These are phyloP conservation scores for Podilymbus podiceps DNA, from an alignment of 2,113 vertebrate genomes.

Conservation along the genomic window DNA sequence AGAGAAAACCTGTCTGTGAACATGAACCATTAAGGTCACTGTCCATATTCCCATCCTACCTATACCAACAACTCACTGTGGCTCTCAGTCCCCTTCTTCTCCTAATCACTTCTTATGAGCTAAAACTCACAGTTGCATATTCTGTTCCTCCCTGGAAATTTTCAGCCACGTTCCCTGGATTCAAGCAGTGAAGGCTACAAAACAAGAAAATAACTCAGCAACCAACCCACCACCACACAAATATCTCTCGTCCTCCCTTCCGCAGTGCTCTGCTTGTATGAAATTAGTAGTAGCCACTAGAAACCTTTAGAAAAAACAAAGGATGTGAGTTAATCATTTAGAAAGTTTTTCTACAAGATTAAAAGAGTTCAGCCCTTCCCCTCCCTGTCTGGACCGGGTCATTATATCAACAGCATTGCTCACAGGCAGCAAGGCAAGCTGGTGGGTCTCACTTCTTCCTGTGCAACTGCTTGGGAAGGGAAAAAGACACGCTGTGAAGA, in stretches of 20 bases:
- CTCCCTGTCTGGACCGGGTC: not conserved
- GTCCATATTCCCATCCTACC: not conserved
- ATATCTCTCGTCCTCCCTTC: not conserved
- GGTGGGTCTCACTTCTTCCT: not conserved
- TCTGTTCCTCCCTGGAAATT: not conserved
- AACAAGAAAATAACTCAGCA: not conserved
- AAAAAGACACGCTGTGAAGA: not conserved
- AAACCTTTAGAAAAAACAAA: not conserved
- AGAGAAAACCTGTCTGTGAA: not conserved
- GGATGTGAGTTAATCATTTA: not conserved
- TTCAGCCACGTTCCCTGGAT: not conserved
- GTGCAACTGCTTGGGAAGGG: not conserved
- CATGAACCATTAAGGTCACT: not conserved
- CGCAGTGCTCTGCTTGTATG: not conserved
- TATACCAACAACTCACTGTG: not conserved
- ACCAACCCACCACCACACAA: accelerated
- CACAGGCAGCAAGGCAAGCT: not conserved
- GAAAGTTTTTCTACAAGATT: not conserved
- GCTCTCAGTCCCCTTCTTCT: not conserved
- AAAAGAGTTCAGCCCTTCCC: not conserved
- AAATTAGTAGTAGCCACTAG: not conserved
- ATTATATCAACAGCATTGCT: not conserved
- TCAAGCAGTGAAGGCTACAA: not conserved
- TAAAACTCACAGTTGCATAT: not conserved
- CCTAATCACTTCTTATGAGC: not conserved